Evolutionary conservation across 2,113 vertebrate species (phyloP).

Genomic region (Oceanites oceanicus): DNA sequence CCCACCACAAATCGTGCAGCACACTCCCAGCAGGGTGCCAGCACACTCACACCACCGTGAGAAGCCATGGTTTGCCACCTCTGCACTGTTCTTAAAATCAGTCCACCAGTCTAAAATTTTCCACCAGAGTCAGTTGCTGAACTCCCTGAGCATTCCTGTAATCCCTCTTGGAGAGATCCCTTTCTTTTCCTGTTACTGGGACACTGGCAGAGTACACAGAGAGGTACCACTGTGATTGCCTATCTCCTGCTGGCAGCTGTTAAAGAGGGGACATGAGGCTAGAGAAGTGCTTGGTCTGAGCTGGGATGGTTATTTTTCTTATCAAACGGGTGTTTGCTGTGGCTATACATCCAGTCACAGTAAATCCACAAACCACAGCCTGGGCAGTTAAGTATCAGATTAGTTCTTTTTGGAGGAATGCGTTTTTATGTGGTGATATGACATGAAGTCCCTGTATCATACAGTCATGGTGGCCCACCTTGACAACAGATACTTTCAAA

Average conservation of each 20-base stretch:
- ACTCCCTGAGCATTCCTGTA: neutral
- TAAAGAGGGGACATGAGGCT: neutral
- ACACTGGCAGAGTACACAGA: fast-evolving
- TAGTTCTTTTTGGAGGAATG: neutral
- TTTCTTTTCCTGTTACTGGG: neutral
- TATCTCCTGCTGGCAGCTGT: neutral
- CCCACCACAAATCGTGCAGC: neutral
- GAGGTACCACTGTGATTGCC: neutral
- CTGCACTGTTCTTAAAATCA: neutral
- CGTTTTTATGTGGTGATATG: neutral
- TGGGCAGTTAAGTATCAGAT: neutral
- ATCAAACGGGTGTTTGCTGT: neutral
- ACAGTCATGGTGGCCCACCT: neutral
- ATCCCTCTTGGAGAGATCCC: neutral
- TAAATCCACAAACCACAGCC: neutral
- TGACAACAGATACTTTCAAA: neutral
- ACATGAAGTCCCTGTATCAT: neutral
- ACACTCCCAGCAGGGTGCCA: neutral
- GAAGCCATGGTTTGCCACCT: neutral
- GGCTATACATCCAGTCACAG: neutral
- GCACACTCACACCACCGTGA: neutral
- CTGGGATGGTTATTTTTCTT: neutral
- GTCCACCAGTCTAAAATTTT: neutral
- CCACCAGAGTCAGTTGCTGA: neutral
- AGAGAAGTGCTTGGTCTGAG: neutral